Base-by-base conservation (phyloP, 2,113 vertebrate genomes). In the Asarcornis scutulata region DNA sequence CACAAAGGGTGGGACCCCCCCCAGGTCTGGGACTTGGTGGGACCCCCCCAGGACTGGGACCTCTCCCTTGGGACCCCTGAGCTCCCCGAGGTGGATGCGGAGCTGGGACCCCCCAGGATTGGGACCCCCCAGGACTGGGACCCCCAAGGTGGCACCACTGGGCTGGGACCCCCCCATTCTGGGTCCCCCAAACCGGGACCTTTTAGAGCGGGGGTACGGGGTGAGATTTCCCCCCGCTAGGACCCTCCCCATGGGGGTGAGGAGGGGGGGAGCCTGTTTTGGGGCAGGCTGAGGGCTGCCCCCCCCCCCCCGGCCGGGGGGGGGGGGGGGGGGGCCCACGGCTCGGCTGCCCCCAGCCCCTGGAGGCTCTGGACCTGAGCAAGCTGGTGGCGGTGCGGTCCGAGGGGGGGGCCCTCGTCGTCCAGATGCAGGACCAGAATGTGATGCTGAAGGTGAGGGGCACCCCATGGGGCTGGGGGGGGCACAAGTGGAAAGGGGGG, bases 361-460 rank as follows among this genome's bases (percentile, higher is more conserved):
- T 98, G 60, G 98, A 99, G 53, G 98, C 98, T 92, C 42, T 98
- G 64, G 98, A 98, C 8, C 97, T 99, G 32, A 86, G 69, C 9
- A 78, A 71, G 7, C 96, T 98, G 12, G 52, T 98, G 88, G 21
- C 46, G 3, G 6, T 38, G 32, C 3, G 9, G 56, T 32, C 31
- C 15, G 5, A 34, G 38, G 25, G 50, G 2, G 11, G 34, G 29
- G 36, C 90, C 68, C 83, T 99, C 40, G 97, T 38, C 64, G 88
- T 99, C 32, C 91, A 83, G 17, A 83, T 98, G 69, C 80, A 91
- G 74, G 81, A 97, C 7, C 95, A 83, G 68, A 97, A 97, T 13
- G 46, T 98, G 88, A 98, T 95, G 72, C 94, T 99, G 50, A 98
- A 97, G 84, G 99, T 99, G 91, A 67, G 50, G 25, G 26, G 31